These are phyloP conservation scores for Ormyrus rosae DNA, from an alignment of 2,888 invertebrate species.

Conservation along the genomic window DNA sequence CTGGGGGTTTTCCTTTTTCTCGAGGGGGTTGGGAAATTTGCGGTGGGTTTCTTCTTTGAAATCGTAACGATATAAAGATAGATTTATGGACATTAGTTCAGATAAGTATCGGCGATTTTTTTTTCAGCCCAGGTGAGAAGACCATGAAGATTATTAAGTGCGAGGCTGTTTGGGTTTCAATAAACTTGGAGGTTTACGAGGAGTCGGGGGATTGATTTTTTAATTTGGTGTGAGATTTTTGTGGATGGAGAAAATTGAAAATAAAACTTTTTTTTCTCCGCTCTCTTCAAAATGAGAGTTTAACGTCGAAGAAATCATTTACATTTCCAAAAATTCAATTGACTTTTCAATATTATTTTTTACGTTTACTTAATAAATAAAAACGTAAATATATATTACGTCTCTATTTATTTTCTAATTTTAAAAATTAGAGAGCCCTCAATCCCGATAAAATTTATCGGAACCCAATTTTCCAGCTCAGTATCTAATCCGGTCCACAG, in stretches of 20 bases:
- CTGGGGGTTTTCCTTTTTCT: background rate
- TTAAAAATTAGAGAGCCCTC: too few relatives aligned
- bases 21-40: conserved; percentile 17
- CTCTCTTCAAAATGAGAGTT: too few relatives aligned
- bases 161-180: background rate
- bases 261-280: background rate
- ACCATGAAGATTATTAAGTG: conserved; percentile 6
- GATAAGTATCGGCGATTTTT: too few relatives aligned
- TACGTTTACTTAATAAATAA: too few relatives aligned
- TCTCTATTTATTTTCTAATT: too few relatives aligned
- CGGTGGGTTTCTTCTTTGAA: conserved; percentile 1
- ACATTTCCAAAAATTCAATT: too few relatives aligned
- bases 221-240: background rate
- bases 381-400: too few relatives aligned
- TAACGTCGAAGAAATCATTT: too few relatives aligned
- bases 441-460: too few relatives aligned
- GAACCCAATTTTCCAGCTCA: too few relatives aligned
- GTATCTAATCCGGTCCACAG: background rate
- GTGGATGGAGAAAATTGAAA: background rate
- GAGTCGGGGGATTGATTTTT: background rate
- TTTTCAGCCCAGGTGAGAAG: too few relatives aligned
- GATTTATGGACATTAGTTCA: conserved; percentile 33
- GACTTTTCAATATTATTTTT: too few relatives aligned
- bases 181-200: conserved; percentile 27
- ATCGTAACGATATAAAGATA: conserved; percentile 26